Base-by-base conservation (phyloP, 2,888 invertebrate species). In the Dolichomitus sp. region DNA sequence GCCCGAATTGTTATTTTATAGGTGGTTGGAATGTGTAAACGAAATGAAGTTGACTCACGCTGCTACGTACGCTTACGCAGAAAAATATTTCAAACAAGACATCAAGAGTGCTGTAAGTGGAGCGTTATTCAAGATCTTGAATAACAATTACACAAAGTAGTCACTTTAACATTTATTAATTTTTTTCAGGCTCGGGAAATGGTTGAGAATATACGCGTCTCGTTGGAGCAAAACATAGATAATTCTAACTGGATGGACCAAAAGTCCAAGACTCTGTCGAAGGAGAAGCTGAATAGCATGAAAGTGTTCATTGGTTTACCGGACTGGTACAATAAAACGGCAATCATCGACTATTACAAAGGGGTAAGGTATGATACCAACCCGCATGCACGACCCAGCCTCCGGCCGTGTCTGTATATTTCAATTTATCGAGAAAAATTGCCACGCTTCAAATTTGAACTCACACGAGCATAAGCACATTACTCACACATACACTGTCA, bases 171-270 rank as follows among this genome's bases (percentile, higher is more conserved):
- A 69, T 14, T 27, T 7, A 66, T 33, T 12, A 37, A 2, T 66
- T 30, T 45, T 42, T 37, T 14, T 30, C 57, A 93, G 93, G 92
- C 91, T 27, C 70, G 88, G 61, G 94, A 94, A 73, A 95, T 95
- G 95, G 94, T 95, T 45, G 90, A 92, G 9, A 94, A 95, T 87
- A 93, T 95, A 17, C 92, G 94, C 61, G 90, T 92, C 69, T 94
- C 95, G 0, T 95, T 95, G 88, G 93, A 94, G 80, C 91, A 94
- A 65, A 93, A 95, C 65, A 91, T 96, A 14, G 87, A 90, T 7
- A 90, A 92, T 2, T 93, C 95, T 45, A 93, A 94, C 42, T 96
- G 95, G 95, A 95, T 96, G 95, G 95, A 95, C 83, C 91, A 91
- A 9, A 91, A 91, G 40, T 95, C 95, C 0, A 94, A 94, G 87